Percentiles rank a stretch among this genome's conserved stretches.
Conservation (phyloP, 2,888 invertebrate genomes). For the Euplexia lucipara region DNA sequence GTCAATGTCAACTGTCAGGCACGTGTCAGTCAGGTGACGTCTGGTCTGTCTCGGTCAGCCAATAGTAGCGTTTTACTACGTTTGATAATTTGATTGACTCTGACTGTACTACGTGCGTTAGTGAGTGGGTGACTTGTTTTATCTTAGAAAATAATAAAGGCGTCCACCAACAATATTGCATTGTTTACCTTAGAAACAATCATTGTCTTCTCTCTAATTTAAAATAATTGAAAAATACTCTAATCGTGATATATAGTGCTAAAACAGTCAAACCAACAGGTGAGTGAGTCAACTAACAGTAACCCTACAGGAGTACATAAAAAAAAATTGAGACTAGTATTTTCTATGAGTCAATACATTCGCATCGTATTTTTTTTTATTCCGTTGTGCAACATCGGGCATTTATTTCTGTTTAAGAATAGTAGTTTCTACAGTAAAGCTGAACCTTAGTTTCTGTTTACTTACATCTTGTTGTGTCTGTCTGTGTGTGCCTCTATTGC, state of each 20-base stretch:
- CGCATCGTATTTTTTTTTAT: conserved; percentile 1
- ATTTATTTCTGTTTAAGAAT: not conserved
- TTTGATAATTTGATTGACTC: too few species aligned
- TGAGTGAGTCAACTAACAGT: conserved; percentile 36
- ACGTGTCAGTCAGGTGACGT: too few species aligned
- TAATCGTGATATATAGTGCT: conserved; percentile 5
- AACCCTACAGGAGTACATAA: not conserved
- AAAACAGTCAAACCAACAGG: conserved; percentile 35
- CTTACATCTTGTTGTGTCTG: not conserved
- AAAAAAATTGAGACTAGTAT: conserved; percentile 17
- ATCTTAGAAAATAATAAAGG: conserved; percentile 12
- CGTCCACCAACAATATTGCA: not conserved
- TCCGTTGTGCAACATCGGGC: not conserved
- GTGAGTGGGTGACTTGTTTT: conserved; percentile 1
- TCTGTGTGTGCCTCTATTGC: too few species aligned
- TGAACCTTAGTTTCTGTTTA: not conserved
- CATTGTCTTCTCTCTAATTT: not conserved
- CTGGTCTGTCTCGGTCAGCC: too few species aligned
- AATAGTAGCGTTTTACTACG: too few species aligned
- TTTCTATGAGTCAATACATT: not conserved
- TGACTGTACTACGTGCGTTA: too few species aligned
- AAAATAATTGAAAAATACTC: not conserved
- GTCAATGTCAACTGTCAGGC: too few species aligned
- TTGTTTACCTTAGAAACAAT: not conserved
- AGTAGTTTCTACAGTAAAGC: not conserved